phyloP scores from a whole-genome alignment of 2,888 invertebrate species.

The Nezara viridula region DNA sequence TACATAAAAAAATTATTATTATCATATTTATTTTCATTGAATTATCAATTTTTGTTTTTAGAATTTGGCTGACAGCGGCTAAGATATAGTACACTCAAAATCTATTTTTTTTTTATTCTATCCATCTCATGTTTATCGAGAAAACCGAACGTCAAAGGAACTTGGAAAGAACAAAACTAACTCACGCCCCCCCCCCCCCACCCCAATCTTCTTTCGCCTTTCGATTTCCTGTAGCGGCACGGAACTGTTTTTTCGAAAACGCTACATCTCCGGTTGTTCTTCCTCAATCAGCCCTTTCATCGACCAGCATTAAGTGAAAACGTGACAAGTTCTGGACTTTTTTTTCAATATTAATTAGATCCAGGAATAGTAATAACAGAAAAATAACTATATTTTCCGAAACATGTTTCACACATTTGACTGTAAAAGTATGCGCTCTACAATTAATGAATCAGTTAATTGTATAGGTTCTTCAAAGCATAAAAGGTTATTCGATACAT shows the following conservation, averaged over 20 bases:
- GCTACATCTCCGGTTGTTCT: slow-evolving; percentile 26
- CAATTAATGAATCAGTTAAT: too few species aligned
- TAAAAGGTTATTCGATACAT: too few species aligned
- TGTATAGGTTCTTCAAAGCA: too few species aligned
- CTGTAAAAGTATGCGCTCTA: background rate
- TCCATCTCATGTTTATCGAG: background rate
- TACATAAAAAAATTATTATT: too few species aligned
- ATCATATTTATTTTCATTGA: too few species aligned
- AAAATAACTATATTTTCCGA: background rate
- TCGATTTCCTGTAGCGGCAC: background rate
- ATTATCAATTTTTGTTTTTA: too few species aligned
- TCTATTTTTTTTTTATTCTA: background rate
- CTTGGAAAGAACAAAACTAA: background rate
- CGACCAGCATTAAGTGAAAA: background rate
- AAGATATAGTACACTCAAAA: too few species aligned
- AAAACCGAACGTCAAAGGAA: background rate
- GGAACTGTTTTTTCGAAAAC: background rate
- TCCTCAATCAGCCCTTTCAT: background rate
- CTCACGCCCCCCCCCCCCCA: background rate
- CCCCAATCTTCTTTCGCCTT: background rate
- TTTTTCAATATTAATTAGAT: background rate
- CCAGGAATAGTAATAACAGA: background rate
- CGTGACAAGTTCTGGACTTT: background rate
- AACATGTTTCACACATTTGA: background rate
- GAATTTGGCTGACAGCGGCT: too few species aligned